Evolutionary conservation across 2,888 invertebrate species (phyloP).

Genomic region (Pseudococcus jackbeardsleyi): DNA sequence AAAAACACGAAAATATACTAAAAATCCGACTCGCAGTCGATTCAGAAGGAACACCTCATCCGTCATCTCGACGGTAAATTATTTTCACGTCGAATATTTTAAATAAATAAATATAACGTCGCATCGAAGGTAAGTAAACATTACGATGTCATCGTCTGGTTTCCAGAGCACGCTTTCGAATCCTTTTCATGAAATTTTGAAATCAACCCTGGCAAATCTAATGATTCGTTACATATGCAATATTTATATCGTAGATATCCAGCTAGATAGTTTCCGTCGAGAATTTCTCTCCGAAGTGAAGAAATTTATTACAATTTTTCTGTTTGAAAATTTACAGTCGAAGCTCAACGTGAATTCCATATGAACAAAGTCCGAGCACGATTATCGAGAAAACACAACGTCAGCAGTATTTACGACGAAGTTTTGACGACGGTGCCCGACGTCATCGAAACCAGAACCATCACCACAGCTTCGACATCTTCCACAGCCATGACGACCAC

Average conservation of each 20-base stretch:
- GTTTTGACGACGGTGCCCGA: conserved; percentile 36
- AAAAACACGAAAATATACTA: conserved; percentile 11
- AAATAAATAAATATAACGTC: not conserved
- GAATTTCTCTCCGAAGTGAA: too few species aligned
- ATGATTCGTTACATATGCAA: conserved; percentile 38
- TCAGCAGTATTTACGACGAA: conserved; percentile 36
- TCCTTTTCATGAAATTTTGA: not conserved
- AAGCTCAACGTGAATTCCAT: conserved; percentile 91
- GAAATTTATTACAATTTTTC: not conserved
- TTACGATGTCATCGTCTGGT: not conserved
- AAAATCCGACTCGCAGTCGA: not conserved
- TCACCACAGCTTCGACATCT: conserved; percentile 70
- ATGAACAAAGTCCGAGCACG: conserved; percentile 70
- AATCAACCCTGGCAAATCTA: conserved; percentile 13
- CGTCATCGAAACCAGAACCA: conserved; percentile 68
- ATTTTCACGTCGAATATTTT: not conserved
- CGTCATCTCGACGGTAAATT: conserved; percentile 6
- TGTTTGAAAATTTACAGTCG: conserved; percentile 74
- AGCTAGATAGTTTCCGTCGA: too few species aligned
- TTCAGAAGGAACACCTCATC: not conserved
- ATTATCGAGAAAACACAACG: conserved; percentile 52
- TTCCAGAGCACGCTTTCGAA: not conserved
- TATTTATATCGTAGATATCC: not conserved
- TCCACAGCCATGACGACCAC: conserved; percentile 70
- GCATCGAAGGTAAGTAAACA: not conserved